Conservation (phyloP, 2,113 vertebrate species). For the Esox niger region DNA sequence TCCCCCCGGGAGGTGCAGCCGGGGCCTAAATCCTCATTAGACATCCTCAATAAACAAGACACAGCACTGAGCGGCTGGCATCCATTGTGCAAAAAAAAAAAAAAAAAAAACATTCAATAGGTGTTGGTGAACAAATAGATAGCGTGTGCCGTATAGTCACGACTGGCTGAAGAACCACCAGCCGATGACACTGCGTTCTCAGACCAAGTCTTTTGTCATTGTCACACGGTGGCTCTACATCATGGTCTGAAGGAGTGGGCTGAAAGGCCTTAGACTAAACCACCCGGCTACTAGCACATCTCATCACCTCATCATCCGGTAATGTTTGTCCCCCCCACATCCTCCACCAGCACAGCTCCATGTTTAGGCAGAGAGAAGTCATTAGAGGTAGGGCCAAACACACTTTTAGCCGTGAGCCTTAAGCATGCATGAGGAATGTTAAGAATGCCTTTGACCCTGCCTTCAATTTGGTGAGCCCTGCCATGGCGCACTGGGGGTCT, state of each 20-base stretch:
- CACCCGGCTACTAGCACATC: neutral
- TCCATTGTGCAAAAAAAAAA: no score
- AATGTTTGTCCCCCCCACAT: no score
- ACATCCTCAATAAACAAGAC: slow-evolving; percentile 36
- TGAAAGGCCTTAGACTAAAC: no score
- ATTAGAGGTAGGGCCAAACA: neutral
- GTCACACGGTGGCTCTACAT: no score
- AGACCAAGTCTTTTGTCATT: no score
- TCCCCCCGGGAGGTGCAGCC: slow-evolving; percentile 30
- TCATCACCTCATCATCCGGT: neutral
- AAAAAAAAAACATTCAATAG: no score
- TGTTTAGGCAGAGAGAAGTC: slow-evolving; percentile 19
- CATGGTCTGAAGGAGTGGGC: no score
- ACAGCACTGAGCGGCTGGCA: neutral
- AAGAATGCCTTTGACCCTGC: slow-evolving; percentile 44
- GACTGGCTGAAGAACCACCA: no score
- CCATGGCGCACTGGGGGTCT: slow-evolving; percentile 21
- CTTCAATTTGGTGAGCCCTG: slow-evolving; percentile 36
- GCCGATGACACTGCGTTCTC: no score
- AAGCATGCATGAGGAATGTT: slow-evolving; percentile 48
- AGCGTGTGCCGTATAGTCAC: no score
- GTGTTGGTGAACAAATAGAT: no score
- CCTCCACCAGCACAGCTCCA: slow-evolving; percentile 12
- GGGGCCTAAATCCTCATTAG: slow-evolving; percentile 31
- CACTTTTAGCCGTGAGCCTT: slow-evolving; percentile 20